A percentile compares a stretch with the other conserved stretches of the same genome.
Conservation (phyloP, 2,797 vertebrate species). For the Pogoniulus pusillus region DNA sequence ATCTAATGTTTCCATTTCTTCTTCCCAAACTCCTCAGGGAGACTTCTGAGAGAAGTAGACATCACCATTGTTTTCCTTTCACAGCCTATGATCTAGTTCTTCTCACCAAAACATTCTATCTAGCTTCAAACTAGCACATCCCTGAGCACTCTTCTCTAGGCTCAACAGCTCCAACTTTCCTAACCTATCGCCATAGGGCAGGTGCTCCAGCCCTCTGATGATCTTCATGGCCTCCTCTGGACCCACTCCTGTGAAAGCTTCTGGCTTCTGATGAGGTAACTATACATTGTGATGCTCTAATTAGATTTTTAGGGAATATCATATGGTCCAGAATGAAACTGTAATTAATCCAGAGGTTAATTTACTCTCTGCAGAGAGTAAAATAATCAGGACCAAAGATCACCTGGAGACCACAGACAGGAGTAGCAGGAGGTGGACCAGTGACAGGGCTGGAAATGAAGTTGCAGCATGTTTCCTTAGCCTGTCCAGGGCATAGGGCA, state of each 20-base stretch:
- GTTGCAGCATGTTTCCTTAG: background rate
- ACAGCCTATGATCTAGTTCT: too few species aligned
- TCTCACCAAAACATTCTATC: too few species aligned
- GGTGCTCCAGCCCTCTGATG: too few species aligned
- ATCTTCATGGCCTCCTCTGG: too few species aligned
- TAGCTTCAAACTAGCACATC: too few species aligned
- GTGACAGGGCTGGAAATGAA: background rate
- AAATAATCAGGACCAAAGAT: background rate
- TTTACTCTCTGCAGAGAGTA: background rate
- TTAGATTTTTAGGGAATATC: conserved; percentile 55
- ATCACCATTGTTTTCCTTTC: too few species aligned
- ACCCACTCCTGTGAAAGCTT: conserved; percentile 26
- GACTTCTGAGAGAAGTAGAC: too few species aligned
- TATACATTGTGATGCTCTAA: conserved; percentile 63
- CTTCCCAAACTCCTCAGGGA: too few species aligned
- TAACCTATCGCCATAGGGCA: too few species aligned
- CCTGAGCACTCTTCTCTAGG: too few species aligned
- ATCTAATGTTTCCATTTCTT: too few species aligned
- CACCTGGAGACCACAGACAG: background rate
- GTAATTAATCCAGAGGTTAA: background rate
- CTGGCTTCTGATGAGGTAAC: conserved; percentile 56
- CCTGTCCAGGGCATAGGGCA: background rate
- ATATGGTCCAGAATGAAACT: conserved; percentile 32
- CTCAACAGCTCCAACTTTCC: too few species aligned
- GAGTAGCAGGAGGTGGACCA: background rate